Conservation (phyloP, 2,888 invertebrate genomes). For the Thymelicus acteon region DNA sequence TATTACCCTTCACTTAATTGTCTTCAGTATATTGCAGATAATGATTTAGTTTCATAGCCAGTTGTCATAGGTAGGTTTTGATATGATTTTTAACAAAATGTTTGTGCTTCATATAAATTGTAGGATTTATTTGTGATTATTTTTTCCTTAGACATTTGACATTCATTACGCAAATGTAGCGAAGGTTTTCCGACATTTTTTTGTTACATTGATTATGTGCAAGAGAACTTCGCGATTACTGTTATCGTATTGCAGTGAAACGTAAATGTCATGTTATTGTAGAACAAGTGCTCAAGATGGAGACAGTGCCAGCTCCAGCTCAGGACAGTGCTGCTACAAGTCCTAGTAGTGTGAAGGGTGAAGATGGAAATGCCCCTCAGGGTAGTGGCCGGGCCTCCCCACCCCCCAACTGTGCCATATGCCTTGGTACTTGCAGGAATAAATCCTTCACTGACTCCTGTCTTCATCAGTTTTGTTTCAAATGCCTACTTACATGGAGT, state of each 20-base stretch:
- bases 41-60: not conserved
- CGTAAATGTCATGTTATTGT: not conserved
- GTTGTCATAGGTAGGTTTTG: not conserved
- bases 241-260: not conserved
- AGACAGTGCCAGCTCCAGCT: constrained; percentile 58
- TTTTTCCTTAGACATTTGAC: not conserved
- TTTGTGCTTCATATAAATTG: not conserved
- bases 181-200: not conserved
- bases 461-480: constrained; percentile 97
- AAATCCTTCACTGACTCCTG: constrained; percentile 97
- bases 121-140: not conserved
- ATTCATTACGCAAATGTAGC: not conserved
- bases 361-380: constrained; percentile 73
- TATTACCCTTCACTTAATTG: not conserved
- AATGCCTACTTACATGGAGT: constrained; percentile 96
- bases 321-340: constrained; percentile 69
- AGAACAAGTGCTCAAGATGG: constrained; percentile 54
- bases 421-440: constrained; percentile 93
- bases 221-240: not conserved
- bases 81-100: not conserved
- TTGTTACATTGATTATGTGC: not conserved
- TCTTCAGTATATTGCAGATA: constrained; percentile 39
- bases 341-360: constrained; percentile 77
- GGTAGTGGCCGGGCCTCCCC: constrained; percentile 84
- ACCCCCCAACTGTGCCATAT: constrained; percentile 96